Evolutionary conservation across 2,113 vertebrate genomes (phyloP).

Genomic region (Engraulis encrasicolus): DNA sequence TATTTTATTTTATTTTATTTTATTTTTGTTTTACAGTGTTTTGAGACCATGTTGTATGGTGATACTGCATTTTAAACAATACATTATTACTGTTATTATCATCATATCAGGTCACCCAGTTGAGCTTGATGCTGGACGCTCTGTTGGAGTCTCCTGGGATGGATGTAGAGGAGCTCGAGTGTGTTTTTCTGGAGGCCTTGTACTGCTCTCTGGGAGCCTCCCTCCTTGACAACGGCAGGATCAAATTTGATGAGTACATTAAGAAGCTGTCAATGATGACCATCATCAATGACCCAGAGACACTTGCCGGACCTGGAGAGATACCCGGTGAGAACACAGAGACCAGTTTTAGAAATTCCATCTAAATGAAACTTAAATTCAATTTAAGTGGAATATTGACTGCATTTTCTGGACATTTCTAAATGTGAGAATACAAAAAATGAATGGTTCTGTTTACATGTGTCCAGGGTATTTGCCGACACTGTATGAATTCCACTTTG

Average conservation of each 20-base stretch:
- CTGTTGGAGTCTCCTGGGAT: constrained; percentile 72
- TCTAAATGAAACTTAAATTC: not conserved
- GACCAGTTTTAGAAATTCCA: not conserved
- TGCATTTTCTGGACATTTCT: not conserved
- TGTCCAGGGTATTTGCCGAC: constrained; percentile 84
- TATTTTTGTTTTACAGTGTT: too few relatives aligned
- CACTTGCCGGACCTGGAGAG: constrained; percentile 82
- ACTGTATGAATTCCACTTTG: constrained; percentile 94
- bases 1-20: too few relatives aligned
- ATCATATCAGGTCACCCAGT: constrained; percentile 83
- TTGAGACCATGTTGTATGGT: too few relatives aligned
- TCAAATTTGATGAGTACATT: constrained; percentile 83
- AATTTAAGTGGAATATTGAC: not conserved
- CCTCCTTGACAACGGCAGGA: constrained; percentile 78
- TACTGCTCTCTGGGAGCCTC: constrained; percentile 89
- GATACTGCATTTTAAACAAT: too few relatives aligned
- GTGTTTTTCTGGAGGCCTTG: constrained; percentile 91
- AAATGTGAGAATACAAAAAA: not conserved
- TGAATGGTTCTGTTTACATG: constrained; percentile 27
- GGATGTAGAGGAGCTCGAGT: constrained; percentile 79
- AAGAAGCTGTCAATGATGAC: constrained; percentile 83
- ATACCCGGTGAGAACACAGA: constrained; percentile 81
- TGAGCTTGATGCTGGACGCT: constrained; percentile 84
- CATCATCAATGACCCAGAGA: constrained; percentile 64
- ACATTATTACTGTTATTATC: too few relatives aligned